A percentile compares a stretch with the other conserved stretches of the same genome.
phyloP scores from a whole-genome alignment of 1,140 invertebrate genomes.

The Philaenus spumarius region DNA sequence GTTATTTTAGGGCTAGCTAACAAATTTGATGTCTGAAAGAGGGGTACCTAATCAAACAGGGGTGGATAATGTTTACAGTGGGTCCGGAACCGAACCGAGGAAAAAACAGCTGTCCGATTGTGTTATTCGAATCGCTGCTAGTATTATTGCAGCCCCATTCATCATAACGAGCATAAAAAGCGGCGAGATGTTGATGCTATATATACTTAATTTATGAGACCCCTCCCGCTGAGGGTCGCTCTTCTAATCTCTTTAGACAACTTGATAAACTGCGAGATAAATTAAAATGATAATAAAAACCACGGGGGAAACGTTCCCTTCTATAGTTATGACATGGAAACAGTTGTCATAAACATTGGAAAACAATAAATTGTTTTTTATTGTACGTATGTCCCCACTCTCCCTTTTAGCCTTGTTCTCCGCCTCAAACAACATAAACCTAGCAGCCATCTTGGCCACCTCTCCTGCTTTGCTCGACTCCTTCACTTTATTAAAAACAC shows the following conservation, averaged over 20 bases:
- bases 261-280: slow-evolving; percentile 19
- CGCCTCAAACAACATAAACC: too few species aligned
- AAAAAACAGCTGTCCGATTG: slow-evolving; percentile 13
- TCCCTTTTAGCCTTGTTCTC: background rate
- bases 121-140: background rate
- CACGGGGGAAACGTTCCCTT: slow-evolving; percentile 15
- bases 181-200: background rate
- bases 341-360: slow-evolving; percentile 20
- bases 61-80: background rate
- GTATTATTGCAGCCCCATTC: background rate
- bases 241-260: background rate
- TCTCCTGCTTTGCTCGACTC: slow-evolving; percentile 1
- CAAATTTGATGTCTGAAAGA: slow-evolving; percentile 8
- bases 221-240: background rate
- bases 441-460: slow-evolving; percentile 10
- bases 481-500: slow-evolving; percentile 1
- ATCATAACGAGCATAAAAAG: too few species aligned
- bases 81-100: background rate
- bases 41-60: slow-evolving; percentile 12
- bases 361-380: slow-evolving; percentile 22
- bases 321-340: slow-evolving; percentile 15
- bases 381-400: slow-evolving; percentile 3
- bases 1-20: slow-evolving; percentile 15
- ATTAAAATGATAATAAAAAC: slow-evolving; percentile 23
- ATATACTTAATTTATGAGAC: background rate